These are phyloP conservation scores for Oscheius sp. DNA, from an alignment of 1,140 invertebrate species.

Conservation along the genomic window DNA sequence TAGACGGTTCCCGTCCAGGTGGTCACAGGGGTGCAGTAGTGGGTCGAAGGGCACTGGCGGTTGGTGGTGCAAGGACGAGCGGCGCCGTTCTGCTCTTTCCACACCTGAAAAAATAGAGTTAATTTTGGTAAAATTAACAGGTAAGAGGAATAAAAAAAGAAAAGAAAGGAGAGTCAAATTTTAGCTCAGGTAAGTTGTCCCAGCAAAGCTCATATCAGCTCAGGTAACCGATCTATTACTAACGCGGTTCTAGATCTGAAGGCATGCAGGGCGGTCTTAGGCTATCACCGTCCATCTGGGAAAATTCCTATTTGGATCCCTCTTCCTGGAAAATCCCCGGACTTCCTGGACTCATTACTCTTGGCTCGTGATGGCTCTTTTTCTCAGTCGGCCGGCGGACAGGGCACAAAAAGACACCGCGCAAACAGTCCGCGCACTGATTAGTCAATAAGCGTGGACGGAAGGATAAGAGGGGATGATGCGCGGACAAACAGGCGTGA, in stretches of 20 bases:
- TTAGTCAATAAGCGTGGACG: conserved; percentile 12
- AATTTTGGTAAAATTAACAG: too few species aligned
- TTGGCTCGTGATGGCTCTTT: background rate
- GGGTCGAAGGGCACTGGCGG: conserved; percentile 56
- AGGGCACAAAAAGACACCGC: conserved; percentile 6
- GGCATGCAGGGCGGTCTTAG: too few species aligned
- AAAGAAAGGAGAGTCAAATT: background rate
- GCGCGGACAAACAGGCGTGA: background rate
- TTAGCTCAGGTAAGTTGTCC: too few species aligned
- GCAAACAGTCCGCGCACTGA: background rate
- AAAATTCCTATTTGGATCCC: too few species aligned
- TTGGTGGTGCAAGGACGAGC: conserved; percentile 56
- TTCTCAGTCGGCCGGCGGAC: background rate
- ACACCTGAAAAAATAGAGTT: conserved; percentile 48
- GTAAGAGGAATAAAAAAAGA: too few species aligned
- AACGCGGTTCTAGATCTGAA: too few species aligned
- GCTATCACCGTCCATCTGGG: too few species aligned
- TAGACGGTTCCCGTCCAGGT: conserved; percentile 59
- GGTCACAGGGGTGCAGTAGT: conserved; percentile 59
- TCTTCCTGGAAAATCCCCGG: too few species aligned
- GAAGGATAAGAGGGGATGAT: background rate
- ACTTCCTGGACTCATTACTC: too few species aligned
- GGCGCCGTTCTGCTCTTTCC: conserved; percentile 60
- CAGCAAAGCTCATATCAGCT: too few species aligned
- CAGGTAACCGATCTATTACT: too few species aligned